Percentiles rank a stretch among this genome's conserved stretches.
Conservation (phyloP, 2,113 vertebrate species). For the Urocolius indicus region DNA sequence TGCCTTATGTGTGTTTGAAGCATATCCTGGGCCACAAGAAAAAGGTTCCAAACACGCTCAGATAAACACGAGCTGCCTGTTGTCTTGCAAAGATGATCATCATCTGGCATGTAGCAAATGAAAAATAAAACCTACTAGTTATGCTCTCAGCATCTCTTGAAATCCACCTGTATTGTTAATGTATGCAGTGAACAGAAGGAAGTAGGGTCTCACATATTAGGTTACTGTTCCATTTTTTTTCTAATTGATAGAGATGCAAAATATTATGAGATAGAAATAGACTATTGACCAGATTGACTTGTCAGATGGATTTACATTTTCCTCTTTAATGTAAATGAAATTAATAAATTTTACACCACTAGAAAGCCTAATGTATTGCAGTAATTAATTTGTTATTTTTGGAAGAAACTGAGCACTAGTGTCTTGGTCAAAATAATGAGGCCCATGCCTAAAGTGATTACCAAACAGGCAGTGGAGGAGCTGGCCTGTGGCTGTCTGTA, state of each 20-base stretch:
- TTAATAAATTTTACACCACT: neutral
- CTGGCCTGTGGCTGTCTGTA: neutral
- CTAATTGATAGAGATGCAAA: neutral
- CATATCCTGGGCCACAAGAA: neutral
- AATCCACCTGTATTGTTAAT: neutral
- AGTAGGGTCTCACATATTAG: neutral
- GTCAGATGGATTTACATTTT: neutral
- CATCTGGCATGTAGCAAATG: neutral
- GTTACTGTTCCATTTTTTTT: neutral
- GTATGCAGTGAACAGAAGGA: neutral
- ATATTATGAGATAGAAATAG: neutral
- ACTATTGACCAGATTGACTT: neutral
- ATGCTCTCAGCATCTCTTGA: neutral
- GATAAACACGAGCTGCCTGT: neutral
- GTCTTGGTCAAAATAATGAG: neutral
- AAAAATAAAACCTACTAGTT: neutral
- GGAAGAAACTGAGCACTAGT: neutral
- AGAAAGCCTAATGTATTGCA: neutral
- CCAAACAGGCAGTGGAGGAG: neutral
- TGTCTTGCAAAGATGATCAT: neutral
- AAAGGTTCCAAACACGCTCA: neutral
- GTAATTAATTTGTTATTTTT: neutral
- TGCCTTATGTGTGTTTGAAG: slow-evolving; percentile 34
- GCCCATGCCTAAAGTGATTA: neutral
- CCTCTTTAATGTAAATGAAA: neutral